Conservation (phyloP, 2,797 vertebrate genomes). For the Characodon lateralis region DNA sequence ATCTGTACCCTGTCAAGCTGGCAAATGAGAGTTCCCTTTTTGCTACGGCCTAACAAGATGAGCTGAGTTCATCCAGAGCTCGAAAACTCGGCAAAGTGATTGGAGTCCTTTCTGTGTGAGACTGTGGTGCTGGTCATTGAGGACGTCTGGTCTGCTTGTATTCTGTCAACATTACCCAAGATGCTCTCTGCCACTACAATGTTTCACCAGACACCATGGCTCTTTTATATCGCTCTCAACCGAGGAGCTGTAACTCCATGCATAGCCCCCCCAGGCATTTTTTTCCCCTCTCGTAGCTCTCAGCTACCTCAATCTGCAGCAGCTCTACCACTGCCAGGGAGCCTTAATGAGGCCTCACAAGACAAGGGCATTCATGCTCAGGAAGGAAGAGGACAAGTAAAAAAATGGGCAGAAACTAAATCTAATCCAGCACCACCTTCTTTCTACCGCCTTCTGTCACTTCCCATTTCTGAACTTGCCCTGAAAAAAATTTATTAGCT, state of each 20-base stretch:
- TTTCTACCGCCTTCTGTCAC: neutral
- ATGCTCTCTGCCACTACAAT: constrained; percentile 30
- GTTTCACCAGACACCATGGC: constrained; percentile 34
- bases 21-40: constrained; percentile 55
- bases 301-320: constrained; percentile 38
- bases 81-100: constrained; percentile 42
- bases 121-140: constrained; percentile 28
- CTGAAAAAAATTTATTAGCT: constrained; percentile 35
- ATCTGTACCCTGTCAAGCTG: constrained; percentile 47
- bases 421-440: constrained; percentile 21
- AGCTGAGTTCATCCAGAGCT: constrained; percentile 45
- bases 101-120: constrained; percentile 35
- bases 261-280: neutral
- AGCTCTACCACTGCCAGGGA: constrained; percentile 23
- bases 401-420: constrained; percentile 21
- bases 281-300: neutral
- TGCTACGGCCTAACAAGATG: constrained; percentile 59
- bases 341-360: constrained; percentile 45
- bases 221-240: constrained; percentile 51
- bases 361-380: constrained; percentile 26
- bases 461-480: neutral
- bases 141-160: constrained; percentile 33
- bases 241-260: constrained; percentile 25
- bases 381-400: constrained; percentile 5
- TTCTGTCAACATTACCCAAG: constrained; percentile 65